Base-by-base conservation (phyloP, 92 coral and sea anemone species). In the Parazoanthus darwini region DNA sequence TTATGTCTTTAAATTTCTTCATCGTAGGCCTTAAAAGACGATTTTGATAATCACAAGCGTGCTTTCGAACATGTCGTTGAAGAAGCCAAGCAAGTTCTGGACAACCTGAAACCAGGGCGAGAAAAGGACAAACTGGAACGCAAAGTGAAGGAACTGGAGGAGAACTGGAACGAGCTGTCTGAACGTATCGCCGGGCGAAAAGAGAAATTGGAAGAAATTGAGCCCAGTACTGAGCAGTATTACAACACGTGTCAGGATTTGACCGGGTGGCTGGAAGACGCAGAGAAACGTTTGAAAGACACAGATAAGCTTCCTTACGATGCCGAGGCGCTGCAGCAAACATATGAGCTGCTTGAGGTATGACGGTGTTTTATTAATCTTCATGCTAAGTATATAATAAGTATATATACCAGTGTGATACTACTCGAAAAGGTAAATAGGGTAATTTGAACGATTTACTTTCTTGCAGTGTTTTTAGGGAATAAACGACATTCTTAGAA, bases 291-390 rank as follows among this genome's bases (percentile, higher is more conserved):
- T 77, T 58, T 93, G 81, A 88, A 90, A 82, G 89, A 90, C 43
- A 90, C 94, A 77, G 94, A 93, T 51, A 91, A 91, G 63, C 90
- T 94, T 75, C 96, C 95, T 39, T 88, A 90, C 85, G 94, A 93
- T 90, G 91, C 96, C 59, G 98, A 95, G 74, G 93, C 92, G 63
- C 78, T 96, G 7, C 88, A 90, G 43, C 93, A 90, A 77, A 89
- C 90, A 46, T 93, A 94, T 58, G 98, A 95, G 77, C 42, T 88
- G 43, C 93, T 96, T 2, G 99, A 96, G 98, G 98, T 95, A 33
- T 20, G 96, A 81, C 39, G 25, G 13, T 74, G 66, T 23, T 26
- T n/a, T 50, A 50, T 18, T 8, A 72, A 42, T 38, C 80, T 74
- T 36, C 25, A 79, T 74, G 38, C 54, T 9, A 56, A 22, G 3